Evolutionary conservation across 2,888 invertebrate species (phyloP).

Genomic region (Cephalotes varians): DNA sequence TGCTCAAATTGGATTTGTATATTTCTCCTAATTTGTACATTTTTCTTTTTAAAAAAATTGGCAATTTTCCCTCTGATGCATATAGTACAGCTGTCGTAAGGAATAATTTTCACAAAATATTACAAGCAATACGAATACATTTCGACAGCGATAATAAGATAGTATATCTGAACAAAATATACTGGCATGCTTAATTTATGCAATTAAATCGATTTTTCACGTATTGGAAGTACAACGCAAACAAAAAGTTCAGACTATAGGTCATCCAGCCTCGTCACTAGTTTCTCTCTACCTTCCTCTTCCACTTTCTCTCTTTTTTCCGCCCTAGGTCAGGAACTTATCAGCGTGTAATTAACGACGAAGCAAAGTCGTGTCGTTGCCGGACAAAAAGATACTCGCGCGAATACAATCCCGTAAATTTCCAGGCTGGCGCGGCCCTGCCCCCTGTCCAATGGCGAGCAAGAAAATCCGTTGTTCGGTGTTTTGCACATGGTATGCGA

Average conservation of each 20-base stretch:
- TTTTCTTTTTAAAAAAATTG: background rate
- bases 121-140: background rate
- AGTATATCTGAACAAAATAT: background rate
- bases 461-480: conserved; percentile 78
- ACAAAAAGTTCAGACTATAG: conserved; percentile 11
- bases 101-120: background rate
- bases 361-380: conserved; percentile 71
- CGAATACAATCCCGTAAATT: conserved; percentile 82
- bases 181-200: conserved; percentile 1
- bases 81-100: background rate
- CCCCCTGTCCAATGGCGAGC: conserved; percentile 72
- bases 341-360: conserved; percentile 80
- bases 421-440: conserved; percentile 64
- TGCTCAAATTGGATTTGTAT: background rate
- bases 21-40: background rate
- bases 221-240: background rate
- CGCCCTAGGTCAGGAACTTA: conserved; percentile 69
- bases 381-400: conserved; percentile 75
- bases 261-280: conserved; percentile 1
- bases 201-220: conserved; percentile 26
- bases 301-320: background rate
- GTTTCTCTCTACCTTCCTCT: background rate
- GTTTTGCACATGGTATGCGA: conserved; percentile 74
- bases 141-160: background rate
- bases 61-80: background rate